Percentiles rank a stretch among this genome's conserved stretches.
Conservation (phyloP, 1,140 invertebrate species). For the Thereuonema tuberculata region DNA sequence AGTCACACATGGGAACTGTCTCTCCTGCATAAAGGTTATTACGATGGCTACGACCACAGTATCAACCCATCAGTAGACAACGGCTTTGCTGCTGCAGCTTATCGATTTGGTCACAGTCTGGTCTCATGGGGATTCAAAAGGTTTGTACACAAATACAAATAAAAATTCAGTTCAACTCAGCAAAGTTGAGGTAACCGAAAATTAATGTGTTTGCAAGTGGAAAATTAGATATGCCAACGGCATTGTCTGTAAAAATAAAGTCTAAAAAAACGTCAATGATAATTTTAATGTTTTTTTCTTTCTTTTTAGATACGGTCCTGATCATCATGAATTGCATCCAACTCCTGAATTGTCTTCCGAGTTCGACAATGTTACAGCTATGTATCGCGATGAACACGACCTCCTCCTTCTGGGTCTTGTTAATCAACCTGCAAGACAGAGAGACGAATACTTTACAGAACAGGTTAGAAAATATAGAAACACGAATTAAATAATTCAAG, state of each 20-base stretch:
- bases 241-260: too few relatives aligned
- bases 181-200: too few relatives aligned
- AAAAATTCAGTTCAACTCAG: too few relatives aligned
- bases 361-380: not conserved
- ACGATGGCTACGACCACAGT: slow-evolving; percentile 55
- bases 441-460: slow-evolving; percentile 6
- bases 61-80: slow-evolving; percentile 76
- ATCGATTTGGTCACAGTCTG: slow-evolving; percentile 77
- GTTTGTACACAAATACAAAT: slow-evolving; percentile 35
- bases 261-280: too few relatives aligned
- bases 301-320: not conserved
- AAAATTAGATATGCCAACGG: too few relatives aligned
- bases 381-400: not conserved
- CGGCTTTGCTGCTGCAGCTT: slow-evolving; percentile 74
- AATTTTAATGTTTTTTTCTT: not conserved
- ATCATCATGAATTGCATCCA: not conserved
- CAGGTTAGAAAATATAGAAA: too few relatives aligned
- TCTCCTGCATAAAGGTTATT: slow-evolving; percentile 19
- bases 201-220: too few relatives aligned
- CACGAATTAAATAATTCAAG: too few relatives aligned
- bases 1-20: slow-evolving; percentile 22
- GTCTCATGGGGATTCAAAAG: slow-evolving; percentile 45
- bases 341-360: not conserved
- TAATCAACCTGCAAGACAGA: not conserved
- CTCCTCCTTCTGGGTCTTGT: not conserved